Percentiles rank a stretch among this genome's conserved stretches.
phyloP scores from a whole-genome alignment of 2,113 vertebrate genomes.

The Crotalus horridus region DNA sequence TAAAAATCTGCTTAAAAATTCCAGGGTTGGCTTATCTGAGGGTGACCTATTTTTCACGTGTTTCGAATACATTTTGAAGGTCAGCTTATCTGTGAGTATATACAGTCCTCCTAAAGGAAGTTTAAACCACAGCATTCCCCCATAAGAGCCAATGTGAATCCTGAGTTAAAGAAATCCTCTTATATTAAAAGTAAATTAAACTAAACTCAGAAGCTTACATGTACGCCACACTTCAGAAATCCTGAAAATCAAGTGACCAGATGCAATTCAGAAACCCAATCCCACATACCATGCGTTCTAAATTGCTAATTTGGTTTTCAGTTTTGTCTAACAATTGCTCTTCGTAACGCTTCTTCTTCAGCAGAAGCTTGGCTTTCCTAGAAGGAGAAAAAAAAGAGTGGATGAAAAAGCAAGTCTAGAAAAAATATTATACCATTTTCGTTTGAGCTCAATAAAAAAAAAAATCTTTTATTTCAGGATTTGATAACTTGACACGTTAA shows the following conservation, averaged over 20 bases:
- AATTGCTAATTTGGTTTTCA: conserved; percentile 88
- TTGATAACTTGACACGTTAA: not conserved
- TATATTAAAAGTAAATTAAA: not conserved
- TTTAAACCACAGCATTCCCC: not conserved
- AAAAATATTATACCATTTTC: fast-evolving
- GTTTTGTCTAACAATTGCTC: conserved; percentile 89
- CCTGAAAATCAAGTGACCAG: fast-evolving
- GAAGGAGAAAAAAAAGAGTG: not conserved
- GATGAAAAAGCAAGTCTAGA: not conserved
- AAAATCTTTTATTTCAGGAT: not conserved
- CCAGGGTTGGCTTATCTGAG: not conserved
- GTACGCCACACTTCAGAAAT: fast-evolving
- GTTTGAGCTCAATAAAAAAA: not conserved
- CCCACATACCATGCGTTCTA: conserved; percentile 84
- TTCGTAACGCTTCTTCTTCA: conserved; percentile 92
- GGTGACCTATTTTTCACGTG: not conserved
- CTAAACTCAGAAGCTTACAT: fast-evolving
- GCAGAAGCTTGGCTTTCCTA: conserved; percentile 86
- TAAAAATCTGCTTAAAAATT: not conserved
- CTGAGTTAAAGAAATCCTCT: not conserved
- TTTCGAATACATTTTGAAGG: not conserved
- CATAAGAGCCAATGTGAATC: not conserved
- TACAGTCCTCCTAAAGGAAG: not conserved
- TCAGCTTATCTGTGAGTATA: fast-evolving
- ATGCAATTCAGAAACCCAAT: fast-evolving